These are phyloP conservation scores for Nesometra sesokonis DNA, from an alignment of 35 echinoderm and acorn worm species.

Conservation along the genomic window DNA sequence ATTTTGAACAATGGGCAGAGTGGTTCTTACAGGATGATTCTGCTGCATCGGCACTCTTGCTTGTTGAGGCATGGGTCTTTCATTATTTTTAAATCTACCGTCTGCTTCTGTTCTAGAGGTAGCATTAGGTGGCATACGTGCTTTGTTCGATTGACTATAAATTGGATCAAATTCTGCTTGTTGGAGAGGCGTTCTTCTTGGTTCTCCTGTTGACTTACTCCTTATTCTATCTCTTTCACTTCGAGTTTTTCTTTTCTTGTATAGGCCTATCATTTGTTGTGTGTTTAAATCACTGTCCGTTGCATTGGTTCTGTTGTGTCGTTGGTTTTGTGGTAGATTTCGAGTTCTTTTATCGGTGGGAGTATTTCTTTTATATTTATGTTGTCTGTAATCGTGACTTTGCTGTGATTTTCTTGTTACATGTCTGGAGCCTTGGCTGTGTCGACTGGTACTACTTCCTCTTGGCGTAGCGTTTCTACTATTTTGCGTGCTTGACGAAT, in stretches of 20 bases:
- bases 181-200: neutral
- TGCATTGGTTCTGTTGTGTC: neutral
- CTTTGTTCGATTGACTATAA: neutral
- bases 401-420: neutral
- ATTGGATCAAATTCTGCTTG: neutral
- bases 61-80: no score
- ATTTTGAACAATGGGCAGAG: no score
- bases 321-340: neutral
- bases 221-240: neutral
- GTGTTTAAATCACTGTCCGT: no score
- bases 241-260: neutral
- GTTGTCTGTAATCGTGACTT: neutral
- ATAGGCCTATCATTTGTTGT: neutral
- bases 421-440: neutral
- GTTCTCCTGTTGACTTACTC: neutral
- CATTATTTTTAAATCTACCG: no score
- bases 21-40: no score
- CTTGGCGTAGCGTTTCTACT: neutral
- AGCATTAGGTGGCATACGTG: neutral
- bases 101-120: neutral
- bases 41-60: no score
- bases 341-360: neutral
- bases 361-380: neutral
- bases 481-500: neutral
- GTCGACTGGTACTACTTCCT: neutral